Base-by-base conservation (phyloP, 1,140 invertebrate species). In the Parapsyche elsis region DNA sequence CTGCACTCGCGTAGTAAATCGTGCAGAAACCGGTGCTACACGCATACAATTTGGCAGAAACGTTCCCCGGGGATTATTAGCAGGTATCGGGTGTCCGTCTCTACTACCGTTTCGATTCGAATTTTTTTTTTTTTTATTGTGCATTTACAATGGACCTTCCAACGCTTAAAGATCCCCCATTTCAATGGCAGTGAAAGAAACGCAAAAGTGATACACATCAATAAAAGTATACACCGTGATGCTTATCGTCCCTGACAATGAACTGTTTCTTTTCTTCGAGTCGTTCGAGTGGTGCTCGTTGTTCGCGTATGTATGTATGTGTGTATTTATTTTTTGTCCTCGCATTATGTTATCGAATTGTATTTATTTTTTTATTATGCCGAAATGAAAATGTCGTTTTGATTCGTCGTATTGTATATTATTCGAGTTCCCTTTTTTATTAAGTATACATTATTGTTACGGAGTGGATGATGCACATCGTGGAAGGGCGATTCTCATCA, bases 171-270 rank as follows among this genome's bases (percentile, higher is more conserved):
- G 23, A 44, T 61, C 73, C 59, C 74, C 61, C 67, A 80, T 82
- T 77, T 73, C 14, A 75, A 82, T 61, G 78, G 73, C 81, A 80
- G 75, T 67, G 77, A 82, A 73, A 46, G 74, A 77, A 77, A 80
- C 76, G 73, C 74, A 71, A 78, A 82, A 81, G 77, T 80, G 81
- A 82, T 82, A 82, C 78, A 82, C 78, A 82, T 82, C 81, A 82
- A 80, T 82, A 82, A 80, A 59, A 82, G 30, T 70, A 74, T 76
- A 80, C 79, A n/a, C 30, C 7, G 30, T 73, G 81, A 82, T 82
- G 26, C 49, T 77, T 82, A 82, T 82, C 81, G 7, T 4, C 30
- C 2, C 0, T 9, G 71, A 73, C 64, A 67, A 67, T 23, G 64
- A 16, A 57, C 53, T 57, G 64, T 24, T 67, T 12, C 64, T 67